Conservation (phyloP, 2,797 vertebrate species). For the Jordanella pulchra region DNA sequence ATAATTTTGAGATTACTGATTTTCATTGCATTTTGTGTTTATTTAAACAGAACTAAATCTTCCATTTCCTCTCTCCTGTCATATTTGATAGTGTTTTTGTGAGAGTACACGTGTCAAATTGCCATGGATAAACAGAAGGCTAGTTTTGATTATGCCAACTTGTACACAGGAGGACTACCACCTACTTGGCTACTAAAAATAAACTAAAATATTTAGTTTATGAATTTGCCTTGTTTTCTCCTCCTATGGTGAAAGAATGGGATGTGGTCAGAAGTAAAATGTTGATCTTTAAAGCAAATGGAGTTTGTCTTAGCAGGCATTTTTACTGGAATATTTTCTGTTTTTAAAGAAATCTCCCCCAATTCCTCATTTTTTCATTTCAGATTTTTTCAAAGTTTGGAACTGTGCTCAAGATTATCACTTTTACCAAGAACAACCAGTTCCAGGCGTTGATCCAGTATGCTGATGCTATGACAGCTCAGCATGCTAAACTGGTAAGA, state of each 20-base stretch:
- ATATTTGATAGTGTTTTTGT: background rate
- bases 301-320: background rate
- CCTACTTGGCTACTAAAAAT: background rate
- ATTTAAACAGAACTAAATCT: no score
- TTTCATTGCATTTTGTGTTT: background rate
- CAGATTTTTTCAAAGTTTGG: constrained; percentile 82
- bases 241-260: background rate
- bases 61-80: no score
- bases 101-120: no score
- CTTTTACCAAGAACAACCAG: constrained; percentile 98
- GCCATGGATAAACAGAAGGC: background rate
- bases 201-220: background rate
- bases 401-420: constrained; percentile 96
- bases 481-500: constrained; percentile 93
- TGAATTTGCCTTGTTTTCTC: background rate
- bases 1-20: background rate
- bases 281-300: background rate
- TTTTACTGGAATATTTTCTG: background rate
- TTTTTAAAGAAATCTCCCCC: background rate
- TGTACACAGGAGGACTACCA: background rate
- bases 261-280: background rate
- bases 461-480: constrained; percentile 90
- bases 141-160: background rate
- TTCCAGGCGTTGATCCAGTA: constrained; percentile 97
- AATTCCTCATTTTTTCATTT: background rate